A percentile compares a stretch with the other conserved stretches of the same genome.
Conservation (phyloP, 2,888 invertebrate genomes). For the Rhabditoides inermis region DNA sequence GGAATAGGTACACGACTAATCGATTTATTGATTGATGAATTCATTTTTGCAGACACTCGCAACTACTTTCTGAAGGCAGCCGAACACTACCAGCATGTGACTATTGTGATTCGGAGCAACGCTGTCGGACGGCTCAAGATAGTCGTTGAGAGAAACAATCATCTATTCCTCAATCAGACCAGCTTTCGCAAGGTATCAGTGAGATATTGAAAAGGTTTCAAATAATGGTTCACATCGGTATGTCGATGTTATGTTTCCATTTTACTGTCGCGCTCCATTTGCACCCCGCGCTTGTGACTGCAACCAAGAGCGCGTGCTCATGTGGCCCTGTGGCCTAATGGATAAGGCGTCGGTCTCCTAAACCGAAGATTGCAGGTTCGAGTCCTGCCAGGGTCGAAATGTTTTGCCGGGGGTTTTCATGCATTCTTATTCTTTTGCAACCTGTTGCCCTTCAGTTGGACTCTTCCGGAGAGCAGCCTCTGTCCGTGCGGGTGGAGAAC, state of each 20-base stretch:
- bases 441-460: conserved; percentile 27
- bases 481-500: conserved; percentile 59
- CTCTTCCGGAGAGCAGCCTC: conserved; percentile 32
- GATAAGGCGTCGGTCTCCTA: too few species aligned
- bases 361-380: too few species aligned
- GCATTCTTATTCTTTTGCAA: background rate
- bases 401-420: too few species aligned
- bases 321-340: too few species aligned
- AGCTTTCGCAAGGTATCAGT: conserved; percentile 40
- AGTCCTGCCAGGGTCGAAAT: too few species aligned
- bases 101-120: conserved; percentile 39
- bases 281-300: too few species aligned
- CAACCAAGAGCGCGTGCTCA: too few species aligned
- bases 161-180: conserved; percentile 43
- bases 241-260: background rate
- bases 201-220: too few species aligned
- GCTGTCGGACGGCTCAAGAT: conserved; percentile 41
- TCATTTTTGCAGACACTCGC: conserved; percentile 48
- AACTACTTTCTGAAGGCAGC: conserved; percentile 51
- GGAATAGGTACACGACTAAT: conserved; percentile 52
- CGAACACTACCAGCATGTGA: conserved; percentile 45
- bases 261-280: background rate
- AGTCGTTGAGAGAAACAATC: conserved; percentile 41
- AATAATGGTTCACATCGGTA: too few species aligned
- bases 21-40: background rate